Evolutionary conservation across 2,113 vertebrate species (phyloP).

Genomic region (Myocastor coypus): DNA sequence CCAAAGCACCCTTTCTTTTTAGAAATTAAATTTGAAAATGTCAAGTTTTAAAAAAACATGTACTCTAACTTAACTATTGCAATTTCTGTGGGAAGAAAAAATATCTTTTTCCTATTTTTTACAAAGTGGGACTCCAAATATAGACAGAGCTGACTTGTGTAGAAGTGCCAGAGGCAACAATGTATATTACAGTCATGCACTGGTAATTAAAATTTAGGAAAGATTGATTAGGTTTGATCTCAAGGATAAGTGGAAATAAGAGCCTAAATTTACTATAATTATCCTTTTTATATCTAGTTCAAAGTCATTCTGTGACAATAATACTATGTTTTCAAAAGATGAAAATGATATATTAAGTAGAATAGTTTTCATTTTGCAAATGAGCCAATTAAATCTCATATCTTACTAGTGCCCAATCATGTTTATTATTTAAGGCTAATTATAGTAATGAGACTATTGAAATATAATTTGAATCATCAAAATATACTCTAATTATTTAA

Average conservation of each 20-base stretch:
- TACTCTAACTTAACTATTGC: conserved; percentile 27
- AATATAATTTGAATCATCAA: conserved; percentile 66
- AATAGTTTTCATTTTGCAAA: conserved; percentile 54
- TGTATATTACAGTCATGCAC: not conserved
- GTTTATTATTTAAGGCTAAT: conserved; percentile 63
- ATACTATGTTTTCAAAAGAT: conserved; percentile 60
- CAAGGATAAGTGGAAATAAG: conserved; percentile 29
- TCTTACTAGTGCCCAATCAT: conserved; percentile 65
- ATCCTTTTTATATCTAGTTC: conserved; percentile 10
- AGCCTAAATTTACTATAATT: conserved; percentile 12
- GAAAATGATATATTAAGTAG: conserved; percentile 65
- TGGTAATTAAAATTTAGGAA: conserved; percentile 57
- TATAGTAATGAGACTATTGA: conserved; percentile 65
- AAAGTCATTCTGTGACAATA: conserved; percentile 55
- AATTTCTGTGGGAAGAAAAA: not conserved
- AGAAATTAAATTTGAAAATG: conserved; percentile 21
- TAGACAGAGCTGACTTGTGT: not conserved
- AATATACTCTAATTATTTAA: conserved; percentile 68
- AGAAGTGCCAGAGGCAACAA: conserved; percentile 47
- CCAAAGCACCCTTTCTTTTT: not conserved
- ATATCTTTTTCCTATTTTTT: not conserved
- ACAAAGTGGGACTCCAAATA: not conserved
- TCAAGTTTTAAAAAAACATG: not conserved
- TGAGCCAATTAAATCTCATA: conserved; percentile 64
- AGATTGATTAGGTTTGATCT: not conserved